Evolutionary conservation across 2,888 invertebrate species (phyloP), one percentile per base, ranked within the genome.

Genomic region (Diadromus collaris): DNA sequence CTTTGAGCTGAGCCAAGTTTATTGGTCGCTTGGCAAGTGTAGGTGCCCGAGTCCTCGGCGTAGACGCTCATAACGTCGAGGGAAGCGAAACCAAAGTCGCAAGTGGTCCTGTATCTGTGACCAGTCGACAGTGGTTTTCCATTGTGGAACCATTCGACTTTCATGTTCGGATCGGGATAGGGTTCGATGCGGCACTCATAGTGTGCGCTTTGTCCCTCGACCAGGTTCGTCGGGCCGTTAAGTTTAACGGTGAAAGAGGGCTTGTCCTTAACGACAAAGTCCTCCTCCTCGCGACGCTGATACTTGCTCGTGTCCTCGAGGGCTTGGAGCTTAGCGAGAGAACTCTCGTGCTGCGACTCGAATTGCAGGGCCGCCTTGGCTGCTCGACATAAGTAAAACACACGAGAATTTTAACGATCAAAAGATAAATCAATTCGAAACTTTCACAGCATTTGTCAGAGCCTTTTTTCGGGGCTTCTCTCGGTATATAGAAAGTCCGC

Each of bases 61-160:
- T 98, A 97, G 1, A 98, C 98, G 54, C 97, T 96, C 34, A 98
- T 93, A 79, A 99, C 96, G 90, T 99, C 99, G 81, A 99, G 93
- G 69, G 99, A 97, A 75, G 98, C 98, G 91, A 98, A 99, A 60
- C 99, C 99, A 90, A 99, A 99, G 90, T 99, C 99, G 88, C 96
- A 97, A 63, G 97, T 96, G 63, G 98, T 98, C 88, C 97, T 95
- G 93, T 97, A 97, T 80, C 98, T 94, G 89, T 98, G 98, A 73
- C 97, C 97, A 80, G 95, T 96, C 86, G 95, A 95, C 64, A 97
- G 92, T 58, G 97, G 96, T 90, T 97, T 95, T 63, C 97, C 97
- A 90, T 99, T 97, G 87, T 97, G 97, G 92, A 96, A 95, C 97
- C 97, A 98, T 91, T 97, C 97, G 0, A 97, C 96, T 87, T 97